Evolutionary conservation across 2,888 invertebrate genomes (phyloP), one percentile per base, ranked within the genome.

Genomic region (Dicycla oo): DNA sequence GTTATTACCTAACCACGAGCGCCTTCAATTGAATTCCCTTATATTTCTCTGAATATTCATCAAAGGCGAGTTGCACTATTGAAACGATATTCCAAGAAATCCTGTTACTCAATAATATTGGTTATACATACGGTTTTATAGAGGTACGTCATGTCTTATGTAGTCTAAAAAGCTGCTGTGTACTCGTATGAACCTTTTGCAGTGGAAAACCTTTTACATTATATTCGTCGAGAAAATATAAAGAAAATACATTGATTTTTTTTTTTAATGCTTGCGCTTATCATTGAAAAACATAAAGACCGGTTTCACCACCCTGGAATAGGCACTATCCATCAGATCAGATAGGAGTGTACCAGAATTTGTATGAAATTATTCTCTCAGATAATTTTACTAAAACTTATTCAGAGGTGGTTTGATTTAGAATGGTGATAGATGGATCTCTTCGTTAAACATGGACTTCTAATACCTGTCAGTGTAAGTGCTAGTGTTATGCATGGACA

Each of bases 391-490:
- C 34, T 34, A 7, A n/a, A 34, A 11, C 56, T 34, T 56, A n/a
- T 34, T 3, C 11, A 3, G 11, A 7, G 53, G 0, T 26, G 53
- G 13, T 53, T 15, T 18, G n/a, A n/a, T n/a, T n/a, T n/a, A n/a
- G n/a, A n/a, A 58, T 70, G 7, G 38, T n/a, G 1, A 40, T 20
- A 26, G 30, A 23, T 53, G 15, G 15, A 54, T 13, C 45, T n/a
- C 38, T 30, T 69, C 18, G n/a, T n/a, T 56, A 18, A 5, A 26
- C 26, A 71, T 70, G 38, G 38, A 30, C 47, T 40, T 56, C 38
- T 56, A 47, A 20, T 70, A 70, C 13, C 18, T 26, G 11, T 8
- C 7, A 30, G 10, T 38, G 0, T 7, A 18, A 38, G 6, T 45
- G 7, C 4, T 18, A 23, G 18, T 26, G 6, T 43, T 20, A 30